Conservation (phyloP, 1,140 invertebrate genomes). For the Anoplolepis gracilipes region DNA sequence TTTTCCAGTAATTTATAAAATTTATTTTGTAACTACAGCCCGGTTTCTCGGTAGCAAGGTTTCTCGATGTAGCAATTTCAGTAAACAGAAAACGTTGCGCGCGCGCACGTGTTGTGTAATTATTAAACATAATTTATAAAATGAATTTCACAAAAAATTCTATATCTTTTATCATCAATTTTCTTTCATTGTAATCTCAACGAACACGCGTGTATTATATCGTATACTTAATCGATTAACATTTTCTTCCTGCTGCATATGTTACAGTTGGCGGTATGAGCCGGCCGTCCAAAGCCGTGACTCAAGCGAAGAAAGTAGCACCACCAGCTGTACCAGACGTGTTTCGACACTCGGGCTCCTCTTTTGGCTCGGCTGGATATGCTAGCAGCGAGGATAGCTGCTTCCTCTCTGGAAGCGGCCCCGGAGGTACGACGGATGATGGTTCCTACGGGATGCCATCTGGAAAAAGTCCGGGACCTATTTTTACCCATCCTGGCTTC, state of each 20-base stretch:
- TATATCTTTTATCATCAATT: too few species aligned
- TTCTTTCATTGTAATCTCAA: background rate
- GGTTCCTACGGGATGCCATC: constrained; percentile 84
- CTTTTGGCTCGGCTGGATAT: constrained; percentile 91
- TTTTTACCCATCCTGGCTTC: constrained; percentile 87
- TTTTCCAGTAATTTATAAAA: too few species aligned
- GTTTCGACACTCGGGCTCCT: constrained; percentile 91
- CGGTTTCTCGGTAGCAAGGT: too few species aligned
- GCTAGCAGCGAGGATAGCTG: constrained; percentile 91
- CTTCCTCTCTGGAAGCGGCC: constrained; percentile 85
- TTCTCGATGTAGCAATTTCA: too few species aligned
- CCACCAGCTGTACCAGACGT: constrained; percentile 93
- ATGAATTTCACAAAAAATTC: background rate
- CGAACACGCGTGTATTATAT: background rate
- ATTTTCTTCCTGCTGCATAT: background rate
- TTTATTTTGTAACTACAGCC: too few species aligned
- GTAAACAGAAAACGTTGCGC: too few species aligned
- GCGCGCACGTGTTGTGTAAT: too few species aligned
- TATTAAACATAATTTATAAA: too few species aligned
- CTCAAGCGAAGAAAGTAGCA: constrained; percentile 93
- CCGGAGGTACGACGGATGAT: constrained; percentile 77
- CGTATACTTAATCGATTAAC: background rate
- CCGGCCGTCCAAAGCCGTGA: constrained; percentile 90
- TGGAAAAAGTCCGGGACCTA: constrained; percentile 86
- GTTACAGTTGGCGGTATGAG: constrained; percentile 93